Conservation (phyloP, 2,797 vertebrate genomes). For the Sorex maritimensis region DNA sequence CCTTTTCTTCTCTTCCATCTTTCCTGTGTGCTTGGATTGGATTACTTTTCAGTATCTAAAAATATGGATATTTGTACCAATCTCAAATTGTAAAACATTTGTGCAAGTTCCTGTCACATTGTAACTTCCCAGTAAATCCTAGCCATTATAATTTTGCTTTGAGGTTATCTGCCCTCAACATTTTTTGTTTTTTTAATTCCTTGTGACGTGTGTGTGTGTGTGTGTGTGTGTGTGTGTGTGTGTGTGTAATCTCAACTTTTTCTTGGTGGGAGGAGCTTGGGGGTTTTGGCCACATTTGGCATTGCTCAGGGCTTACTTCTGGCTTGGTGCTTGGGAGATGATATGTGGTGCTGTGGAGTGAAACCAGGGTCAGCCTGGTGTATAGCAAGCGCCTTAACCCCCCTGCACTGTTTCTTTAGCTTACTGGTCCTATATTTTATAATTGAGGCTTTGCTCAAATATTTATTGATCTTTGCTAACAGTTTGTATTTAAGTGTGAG, state of each 20-base stretch:
- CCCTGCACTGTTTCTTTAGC: slow-evolving; percentile 19
- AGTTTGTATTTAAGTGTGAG: slow-evolving; percentile 59
- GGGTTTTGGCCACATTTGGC: no score
- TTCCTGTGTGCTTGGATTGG: no score
- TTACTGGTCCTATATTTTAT: slow-evolving; percentile 46
- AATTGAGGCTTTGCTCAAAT: slow-evolving; percentile 18
- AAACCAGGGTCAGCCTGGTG: no score
- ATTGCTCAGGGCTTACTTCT: no score
- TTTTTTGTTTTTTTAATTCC: slow-evolving; percentile 41
- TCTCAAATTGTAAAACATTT: slow-evolving; percentile 18
- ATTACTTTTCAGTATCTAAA: not conserved
- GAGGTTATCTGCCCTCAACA: slow-evolving; percentile 7
- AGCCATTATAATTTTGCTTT: slow-evolving; percentile 53
- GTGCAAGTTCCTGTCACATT: not conserved
- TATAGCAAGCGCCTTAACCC: no score
- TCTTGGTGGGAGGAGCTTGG: no score
- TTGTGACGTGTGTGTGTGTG: not conserved
- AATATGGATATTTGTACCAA: not conserved
- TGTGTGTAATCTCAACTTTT: no score
- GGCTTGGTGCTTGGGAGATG: no score
- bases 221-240: no score
- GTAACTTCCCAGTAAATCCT: slow-evolving; percentile 28
- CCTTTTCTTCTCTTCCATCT: not conserved
- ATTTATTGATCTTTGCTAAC: slow-evolving; percentile 54
- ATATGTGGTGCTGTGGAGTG: no score